Evolutionary conservation across 2,888 invertebrate genomes (phyloP), one percentile per base, ranked within the genome.

Genomic region (Pimpla rufipes): DNA sequence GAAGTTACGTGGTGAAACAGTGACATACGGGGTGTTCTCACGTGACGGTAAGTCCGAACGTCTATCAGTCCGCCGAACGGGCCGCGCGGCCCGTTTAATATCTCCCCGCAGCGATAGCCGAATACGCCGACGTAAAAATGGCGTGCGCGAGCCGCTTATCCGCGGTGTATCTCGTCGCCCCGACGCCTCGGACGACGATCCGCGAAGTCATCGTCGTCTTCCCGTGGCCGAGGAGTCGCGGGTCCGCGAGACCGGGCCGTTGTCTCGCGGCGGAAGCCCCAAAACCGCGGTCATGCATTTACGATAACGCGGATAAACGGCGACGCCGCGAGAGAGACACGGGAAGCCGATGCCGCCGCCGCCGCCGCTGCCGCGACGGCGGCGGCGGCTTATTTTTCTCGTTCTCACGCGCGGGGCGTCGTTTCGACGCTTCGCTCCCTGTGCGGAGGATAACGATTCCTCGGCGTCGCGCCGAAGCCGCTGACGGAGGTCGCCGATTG

Each of bases 91-190:
- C n/a, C n/a, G n/a, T n/a, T n/a, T n/a, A n/a, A n/a, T n/a, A n/a
- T n/a, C n/a, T n/a, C n/a, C n/a, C n/a, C 76, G 80, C 42, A 87
- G 85, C 86, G 87, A 86, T 89, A 88, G 83, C 86, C 81, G 87
- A 87, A 86, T 88, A 83, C 55, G 76, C 79, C 81, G 85, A 85
- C 85, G 86, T 91, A 91, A 92, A 92, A 91, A 92, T 92, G 92
- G 92, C 92, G 92, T 90, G 87, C 86, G 71, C 2, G 7, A 16
- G 16, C 11, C 16, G 37, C 37, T 10, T n/a, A 37, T 37, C 59
- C n/a, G 59, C 21, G 70, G 10, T 78, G n/a, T n/a, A 73, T 68
- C 73, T 78, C 29, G 3, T 16, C 35, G 23, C 40, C 47, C 5
- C 10, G 11, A 13, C 77, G 73, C 66, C 42, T 21, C 57, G 35